Evolutionary conservation across 2,113 vertebrate species (phyloP).

Genomic region (Oryzias melastigma): DNA sequence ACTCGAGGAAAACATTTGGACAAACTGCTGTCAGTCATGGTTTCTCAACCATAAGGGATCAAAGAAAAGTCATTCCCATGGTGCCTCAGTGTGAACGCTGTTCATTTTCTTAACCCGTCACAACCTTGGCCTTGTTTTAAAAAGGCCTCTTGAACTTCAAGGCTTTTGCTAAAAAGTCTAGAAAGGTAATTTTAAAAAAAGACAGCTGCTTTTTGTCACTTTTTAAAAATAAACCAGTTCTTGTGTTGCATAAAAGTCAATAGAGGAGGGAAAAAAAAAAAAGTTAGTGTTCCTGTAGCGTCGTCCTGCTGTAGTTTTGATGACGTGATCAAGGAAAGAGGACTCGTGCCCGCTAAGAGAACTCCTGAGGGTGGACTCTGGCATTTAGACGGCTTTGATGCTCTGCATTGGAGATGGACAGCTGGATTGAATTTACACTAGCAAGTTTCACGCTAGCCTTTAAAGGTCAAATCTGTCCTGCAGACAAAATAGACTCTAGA

Average conservation of each 20-base stretch:
- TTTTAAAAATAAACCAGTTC: too few relatives aligned
- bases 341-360: too few relatives aligned
- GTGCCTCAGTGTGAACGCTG: neutral
- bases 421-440: neutral
- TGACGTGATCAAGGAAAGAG: neutral
- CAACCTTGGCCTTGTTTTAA: too few relatives aligned
- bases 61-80: neutral
- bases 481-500: neutral
- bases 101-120: too few relatives aligned
- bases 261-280: too few relatives aligned
- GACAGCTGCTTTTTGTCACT: neutral
- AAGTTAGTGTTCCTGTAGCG: too few relatives aligned
- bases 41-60: constrained; percentile 13
- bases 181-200: neutral
- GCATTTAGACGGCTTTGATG: too few relatives aligned
- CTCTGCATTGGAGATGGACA: neutral
- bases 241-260: too few relatives aligned
- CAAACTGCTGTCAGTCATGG: constrained; percentile 1
- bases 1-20: neutral
- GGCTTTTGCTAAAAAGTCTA: neutral
- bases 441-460: neutral
- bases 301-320: too few relatives aligned
- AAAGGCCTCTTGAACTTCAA: too few relatives aligned
- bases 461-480: neutral
- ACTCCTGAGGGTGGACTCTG: too few relatives aligned